phyloP scores from a whole-genome alignment of 2,797 vertebrate genomes.

The Alca torda region DNA sequence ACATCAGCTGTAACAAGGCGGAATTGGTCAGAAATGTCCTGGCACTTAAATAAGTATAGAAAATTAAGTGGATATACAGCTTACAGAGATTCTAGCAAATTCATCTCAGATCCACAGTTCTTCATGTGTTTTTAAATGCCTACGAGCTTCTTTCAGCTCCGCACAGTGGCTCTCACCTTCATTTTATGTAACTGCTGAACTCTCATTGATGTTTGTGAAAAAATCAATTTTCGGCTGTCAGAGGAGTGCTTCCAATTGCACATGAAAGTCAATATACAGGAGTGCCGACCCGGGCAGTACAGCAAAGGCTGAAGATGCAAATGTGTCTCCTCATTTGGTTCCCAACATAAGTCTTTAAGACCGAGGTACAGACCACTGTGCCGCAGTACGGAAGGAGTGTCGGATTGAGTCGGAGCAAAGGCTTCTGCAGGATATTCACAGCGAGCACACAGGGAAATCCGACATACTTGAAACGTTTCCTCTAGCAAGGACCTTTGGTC shows the following conservation, averaged over 20 bases:
- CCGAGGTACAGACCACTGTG: accelerated
- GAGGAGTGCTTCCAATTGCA: background rate
- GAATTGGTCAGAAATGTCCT: background rate
- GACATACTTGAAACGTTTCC: background rate
- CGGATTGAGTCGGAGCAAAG: background rate
- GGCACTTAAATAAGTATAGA: background rate
- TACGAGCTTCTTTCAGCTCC: background rate
- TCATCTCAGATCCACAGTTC: background rate
- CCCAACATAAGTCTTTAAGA: background rate
- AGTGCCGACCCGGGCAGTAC: background rate
- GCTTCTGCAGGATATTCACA: background rate
- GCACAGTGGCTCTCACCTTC: background rate
- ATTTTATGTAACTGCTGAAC: background rate
- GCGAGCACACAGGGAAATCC: background rate
- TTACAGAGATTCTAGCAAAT: background rate
- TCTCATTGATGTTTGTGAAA: background rate
- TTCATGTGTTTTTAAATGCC: constrained; percentile 26
- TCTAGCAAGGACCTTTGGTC: background rate
- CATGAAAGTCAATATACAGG: background rate
- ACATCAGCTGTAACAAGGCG: background rate
- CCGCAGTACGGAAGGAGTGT: background rate
- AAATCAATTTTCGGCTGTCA: background rate
- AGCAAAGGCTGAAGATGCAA: background rate
- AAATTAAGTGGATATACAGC: background rate
- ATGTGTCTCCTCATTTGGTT: background rate